Conservation (phyloP, 2,888 invertebrate genomes). For the Chalcosyrphus nemorum region DNA sequence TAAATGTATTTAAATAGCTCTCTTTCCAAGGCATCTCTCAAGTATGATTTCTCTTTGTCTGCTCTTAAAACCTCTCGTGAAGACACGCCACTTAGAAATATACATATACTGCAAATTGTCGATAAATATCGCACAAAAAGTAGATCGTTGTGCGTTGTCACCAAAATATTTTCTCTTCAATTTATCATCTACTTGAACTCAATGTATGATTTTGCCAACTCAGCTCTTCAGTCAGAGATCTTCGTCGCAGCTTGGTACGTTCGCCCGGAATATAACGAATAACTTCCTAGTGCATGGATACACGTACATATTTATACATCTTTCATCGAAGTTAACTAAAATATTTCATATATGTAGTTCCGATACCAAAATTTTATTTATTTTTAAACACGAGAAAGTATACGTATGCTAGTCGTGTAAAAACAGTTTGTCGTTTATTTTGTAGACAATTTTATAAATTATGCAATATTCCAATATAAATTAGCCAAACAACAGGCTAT, state of each 20-base stretch:
- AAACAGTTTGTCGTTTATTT: slow-evolving; percentile 23
- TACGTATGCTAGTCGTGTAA: slow-evolving; percentile 34
- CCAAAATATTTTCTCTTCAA: slow-evolving; percentile 35
- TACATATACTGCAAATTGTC: background rate
- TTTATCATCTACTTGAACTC: slow-evolving; percentile 34
- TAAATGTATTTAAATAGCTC: slow-evolving; percentile 6
- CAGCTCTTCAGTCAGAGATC: slow-evolving; percentile 41
- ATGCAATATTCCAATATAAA: slow-evolving; percentile 64
- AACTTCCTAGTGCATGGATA: slow-evolving; percentile 8
- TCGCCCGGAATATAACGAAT: slow-evolving; percentile 34
- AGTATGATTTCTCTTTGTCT: background rate
- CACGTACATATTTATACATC: slow-evolving; percentile 1
- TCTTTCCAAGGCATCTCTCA: slow-evolving; percentile 13
- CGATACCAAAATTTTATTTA: slow-evolving; percentile 33
- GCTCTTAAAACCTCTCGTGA: background rate
- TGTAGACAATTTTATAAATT: slow-evolving; percentile 39
- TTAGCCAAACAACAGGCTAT: slow-evolving; percentile 2
- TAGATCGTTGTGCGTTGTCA: slow-evolving; percentile 33
- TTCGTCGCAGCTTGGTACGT: slow-evolving; percentile 43
- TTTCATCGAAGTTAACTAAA: slow-evolving; percentile 25
- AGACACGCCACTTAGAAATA: background rate
- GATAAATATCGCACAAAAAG: background rate
- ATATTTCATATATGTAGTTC: slow-evolving; percentile 23
- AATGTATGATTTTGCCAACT: slow-evolving; percentile 36
- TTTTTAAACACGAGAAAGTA: slow-evolving; percentile 42